Conservation (phyloP, 2,113 vertebrate species). For the Baryphthengus martii region DNA sequence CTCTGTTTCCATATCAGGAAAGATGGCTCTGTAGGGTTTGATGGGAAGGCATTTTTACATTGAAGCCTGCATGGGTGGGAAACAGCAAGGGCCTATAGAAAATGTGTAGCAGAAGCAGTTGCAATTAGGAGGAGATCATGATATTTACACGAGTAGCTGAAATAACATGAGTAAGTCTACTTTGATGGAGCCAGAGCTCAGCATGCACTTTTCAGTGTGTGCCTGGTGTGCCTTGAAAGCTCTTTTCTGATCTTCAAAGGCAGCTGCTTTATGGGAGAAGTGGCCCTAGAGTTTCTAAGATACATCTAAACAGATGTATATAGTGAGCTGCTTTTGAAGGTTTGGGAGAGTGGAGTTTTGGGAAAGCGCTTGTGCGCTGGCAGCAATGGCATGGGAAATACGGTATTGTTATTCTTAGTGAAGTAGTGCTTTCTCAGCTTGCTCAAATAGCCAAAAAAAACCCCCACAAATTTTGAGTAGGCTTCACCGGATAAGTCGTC, state of each 20-base stretch:
- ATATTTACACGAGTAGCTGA: neutral
- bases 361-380: neutral
- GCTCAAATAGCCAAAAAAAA: too few species aligned
- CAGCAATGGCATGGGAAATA: neutral
- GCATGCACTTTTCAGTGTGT: neutral
- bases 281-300: neutral
- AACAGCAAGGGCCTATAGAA: conserved; percentile 20
- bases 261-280: conserved; percentile 6
- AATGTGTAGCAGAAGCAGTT: conserved; percentile 1
- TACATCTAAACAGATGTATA: neutral
- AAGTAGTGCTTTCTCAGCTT: neutral
- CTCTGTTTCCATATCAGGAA: neutral
- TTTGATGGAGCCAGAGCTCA: neutral
- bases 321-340: neutral
- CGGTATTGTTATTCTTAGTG: neutral
- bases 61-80: neutral
- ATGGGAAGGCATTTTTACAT: neutral
- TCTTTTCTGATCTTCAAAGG: conserved; percentile 34
- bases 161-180: neutral
- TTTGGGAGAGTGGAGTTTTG: neutral
- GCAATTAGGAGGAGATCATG: neutral
- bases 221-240: conserved; percentile 1
- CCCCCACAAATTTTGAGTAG: neutral
- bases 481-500: neutral
- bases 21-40: neutral